Evolutionary conservation across 2,797 vertebrate genomes (phyloP), one percentile per base, ranked within the genome.

Genomic region (Hypotaenidia philippensis): DNA sequence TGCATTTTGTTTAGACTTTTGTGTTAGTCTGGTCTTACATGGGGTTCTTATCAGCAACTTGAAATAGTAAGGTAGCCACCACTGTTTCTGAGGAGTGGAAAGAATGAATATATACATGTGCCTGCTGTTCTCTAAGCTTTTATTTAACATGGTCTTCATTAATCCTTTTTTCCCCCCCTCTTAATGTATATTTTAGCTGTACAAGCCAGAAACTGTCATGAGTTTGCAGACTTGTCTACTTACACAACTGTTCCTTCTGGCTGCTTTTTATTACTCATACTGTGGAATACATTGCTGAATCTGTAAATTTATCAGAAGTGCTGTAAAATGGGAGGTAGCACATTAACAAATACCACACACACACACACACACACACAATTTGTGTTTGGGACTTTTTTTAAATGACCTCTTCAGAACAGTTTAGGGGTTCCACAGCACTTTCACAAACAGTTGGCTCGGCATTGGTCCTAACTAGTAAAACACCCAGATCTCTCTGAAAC

Each of bases 371-470:
- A 34, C 32, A 36, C 36, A 36, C 36, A 36, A 36, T 47, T 78
- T 56, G 19, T 65, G 61, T 81, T 81, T 47, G 21, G 41, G 18
- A 18, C 41, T 3, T n/a, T 26, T 38, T 12, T 66, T 53, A 86
- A 76, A 41, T 47, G 4, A 76, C 2, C 13, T 87, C 7, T 61
- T 90, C 7, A 45, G 14, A 34, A 64, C 45, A 31, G 23, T 45
- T 44, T 16, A 13, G 14, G 36, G 8, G 10, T 3, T 40, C 55
- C 78, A n/a, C 34, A 86, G 61, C 4, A 29, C 47, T 83, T 91
- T 44, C 8, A 8, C 2, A 0, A 34, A 9, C 31, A 61, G 18
- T 53, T 6, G 0, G n/a, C 34, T 57, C 29, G 45, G 8, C 63
- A 26, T 76, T 78, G n/a, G 17, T 68, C 38, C 29, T 29, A 34